These are phyloP conservation scores for Euplagia quadripunctaria DNA, from an alignment of 2,888 invertebrate species.

Conservation along the genomic window DNA sequence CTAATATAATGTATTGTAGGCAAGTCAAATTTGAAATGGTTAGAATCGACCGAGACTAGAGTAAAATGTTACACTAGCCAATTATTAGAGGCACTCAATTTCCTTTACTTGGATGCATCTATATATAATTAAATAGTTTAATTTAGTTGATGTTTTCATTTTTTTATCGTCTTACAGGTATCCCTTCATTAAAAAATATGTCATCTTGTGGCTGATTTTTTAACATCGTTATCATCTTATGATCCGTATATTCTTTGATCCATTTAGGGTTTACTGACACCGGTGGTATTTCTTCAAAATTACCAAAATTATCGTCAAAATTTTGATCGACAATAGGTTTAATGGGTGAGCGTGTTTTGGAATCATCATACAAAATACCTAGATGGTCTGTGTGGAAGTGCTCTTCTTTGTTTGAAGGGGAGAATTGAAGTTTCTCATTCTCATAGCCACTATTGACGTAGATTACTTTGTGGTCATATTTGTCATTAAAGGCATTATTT, in stretches of 20 bases:
- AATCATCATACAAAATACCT: constrained; percentile 38
- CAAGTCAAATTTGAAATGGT: neutral
- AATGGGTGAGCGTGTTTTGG: constrained; percentile 15
- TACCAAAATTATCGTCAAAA: constrained; percentile 47
- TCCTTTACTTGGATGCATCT: neutral
- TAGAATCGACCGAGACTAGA: neutral
- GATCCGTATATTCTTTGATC: constrained; percentile 41
- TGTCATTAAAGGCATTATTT: constrained; percentile 87
- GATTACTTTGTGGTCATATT: constrained; percentile 84
- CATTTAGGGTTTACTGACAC: constrained; percentile 39
- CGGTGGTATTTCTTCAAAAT: constrained; percentile 53
- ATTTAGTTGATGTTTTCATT: neutral
- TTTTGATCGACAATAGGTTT: constrained; percentile 17
- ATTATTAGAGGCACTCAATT: neutral
- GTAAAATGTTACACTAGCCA: neutral
- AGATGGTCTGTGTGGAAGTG: constrained; percentile 49
- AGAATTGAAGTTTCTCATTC: constrained; percentile 70
- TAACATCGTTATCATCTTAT: constrained; percentile 34
- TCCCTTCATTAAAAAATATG: constrained; percentile 8
- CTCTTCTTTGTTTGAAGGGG: constrained; percentile 46
- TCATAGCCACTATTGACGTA: constrained; percentile 88
- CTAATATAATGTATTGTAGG: neutral
- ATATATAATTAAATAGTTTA: neutral
- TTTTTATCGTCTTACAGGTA: constrained; percentile 18
- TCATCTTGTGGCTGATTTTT: constrained; percentile 27